Conservation (phyloP, 92 coral and sea anemone species). For the Paramuricea clavata region DNA sequence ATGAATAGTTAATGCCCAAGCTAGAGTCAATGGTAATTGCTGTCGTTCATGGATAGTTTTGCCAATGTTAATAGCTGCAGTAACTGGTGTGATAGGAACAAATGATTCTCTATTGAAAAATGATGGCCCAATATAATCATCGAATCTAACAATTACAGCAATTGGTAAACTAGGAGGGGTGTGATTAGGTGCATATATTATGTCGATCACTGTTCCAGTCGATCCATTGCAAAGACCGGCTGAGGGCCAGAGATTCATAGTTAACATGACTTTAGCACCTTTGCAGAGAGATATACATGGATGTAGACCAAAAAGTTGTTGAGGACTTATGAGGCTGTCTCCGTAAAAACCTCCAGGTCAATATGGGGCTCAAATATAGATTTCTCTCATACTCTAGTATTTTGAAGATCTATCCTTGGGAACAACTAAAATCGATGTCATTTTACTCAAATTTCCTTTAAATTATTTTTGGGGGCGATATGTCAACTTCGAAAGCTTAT, state of each 20-base stretch:
- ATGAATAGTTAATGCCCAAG: slow-evolving; percentile 23
- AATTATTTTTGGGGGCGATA: too few relatives aligned
- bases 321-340: too few relatives aligned
- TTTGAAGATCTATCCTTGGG: too few relatives aligned
- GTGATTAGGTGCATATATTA: slow-evolving; percentile 20
- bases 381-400: too few relatives aligned
- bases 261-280: slow-evolving; percentile 13
- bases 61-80: not conserved
- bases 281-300: not conserved
- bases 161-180: slow-evolving; percentile 13
- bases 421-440: too few relatives aligned
- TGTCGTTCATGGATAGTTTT: slow-evolving; percentile 6
- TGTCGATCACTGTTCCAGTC: slow-evolving; percentile 3
- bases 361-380: too few relatives aligned
- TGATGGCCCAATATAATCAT: slow-evolving; percentile 18
- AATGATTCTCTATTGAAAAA: slow-evolving; percentile 3
- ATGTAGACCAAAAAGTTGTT: slow-evolving; percentile 17
- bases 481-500: too few relatives aligned
- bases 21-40: slow-evolving; percentile 6
- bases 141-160: slow-evolving; percentile 15
- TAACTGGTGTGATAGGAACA: slow-evolving; percentile 11
- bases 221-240: slow-evolving; percentile 26
- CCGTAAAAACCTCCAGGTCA: too few relatives aligned
- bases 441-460: too few relatives aligned
- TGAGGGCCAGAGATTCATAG: slow-evolving; percentile 14